Evolutionary conservation across 2,888 invertebrate genomes (phyloP).

Genomic region (Drosophila histrio): DNA sequence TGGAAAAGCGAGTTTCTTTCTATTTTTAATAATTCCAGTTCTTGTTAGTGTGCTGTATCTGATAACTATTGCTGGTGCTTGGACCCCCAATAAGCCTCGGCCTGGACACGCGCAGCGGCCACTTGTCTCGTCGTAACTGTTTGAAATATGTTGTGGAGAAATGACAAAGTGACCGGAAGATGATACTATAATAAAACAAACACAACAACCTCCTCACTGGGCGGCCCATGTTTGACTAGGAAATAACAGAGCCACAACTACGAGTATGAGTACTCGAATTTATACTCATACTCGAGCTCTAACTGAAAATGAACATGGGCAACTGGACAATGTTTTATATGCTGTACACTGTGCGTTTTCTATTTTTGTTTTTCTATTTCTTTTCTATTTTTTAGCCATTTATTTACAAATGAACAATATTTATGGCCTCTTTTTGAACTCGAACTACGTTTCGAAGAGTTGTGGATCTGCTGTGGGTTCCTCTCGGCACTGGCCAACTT

Average conservation of each 20-base stretch:
- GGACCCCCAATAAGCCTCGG: conserved; percentile 12
- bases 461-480: conserved; percentile 8
- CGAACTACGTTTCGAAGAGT: conserved; percentile 36
- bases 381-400: conserved; percentile 53
- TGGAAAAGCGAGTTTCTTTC: conserved; percentile 19
- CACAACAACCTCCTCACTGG: conserved; percentile 19
- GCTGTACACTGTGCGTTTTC: conserved; percentile 53
- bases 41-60: conserved; percentile 24
- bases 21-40: conserved; percentile 64
- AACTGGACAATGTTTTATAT: conserved; percentile 70
- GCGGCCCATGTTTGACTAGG: conserved; percentile 46
- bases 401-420: conserved; percentile 79
- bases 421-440: conserved; percentile 70
- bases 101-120: conserved; percentile 65
- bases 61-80: conserved; percentile 9
- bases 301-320: conserved; percentile 50
- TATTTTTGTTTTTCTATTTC: conserved; percentile 29
- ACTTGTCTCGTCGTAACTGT: conserved; percentile 72
- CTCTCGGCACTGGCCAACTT: conserved; percentile 35
- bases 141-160: conserved; percentile 79
- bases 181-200: conserved; percentile 76
- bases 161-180: conserved; percentile 83
- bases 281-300: background rate
- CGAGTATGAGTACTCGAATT: background rate
- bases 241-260: conserved; percentile 31